A percentile compares a stretch with the other conserved stretches of the same genome.
phyloP scores from a whole-genome alignment of 2,797 vertebrate genomes.

The Enteromius paludinosus region DNA sequence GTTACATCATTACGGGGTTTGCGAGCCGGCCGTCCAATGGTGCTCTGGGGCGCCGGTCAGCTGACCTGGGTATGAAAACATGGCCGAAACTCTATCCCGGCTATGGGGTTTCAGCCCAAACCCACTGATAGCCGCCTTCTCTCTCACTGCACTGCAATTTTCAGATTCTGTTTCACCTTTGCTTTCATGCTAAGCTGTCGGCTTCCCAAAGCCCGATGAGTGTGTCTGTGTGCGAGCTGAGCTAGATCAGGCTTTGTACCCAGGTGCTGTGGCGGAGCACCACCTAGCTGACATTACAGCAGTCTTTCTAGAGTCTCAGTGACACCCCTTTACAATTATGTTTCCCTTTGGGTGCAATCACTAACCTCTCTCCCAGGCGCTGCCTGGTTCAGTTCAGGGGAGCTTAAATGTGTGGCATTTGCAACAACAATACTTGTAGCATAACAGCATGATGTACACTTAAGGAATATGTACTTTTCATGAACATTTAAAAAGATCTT shows the following conservation, averaged over 20 bases:
- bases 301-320: conserved; percentile 52
- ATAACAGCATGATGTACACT: neutral
- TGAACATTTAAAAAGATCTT: neutral
- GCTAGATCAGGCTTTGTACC: conserved; percentile 49
- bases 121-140: conserved; percentile 94
- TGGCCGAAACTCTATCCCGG: conserved; percentile 88
- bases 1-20: conserved; percentile 99
- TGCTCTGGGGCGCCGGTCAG: conserved; percentile 79
- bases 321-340: conserved; percentile 56
- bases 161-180: conserved; percentile 98
- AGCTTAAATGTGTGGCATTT: neutral
- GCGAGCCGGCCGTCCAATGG: conserved; percentile 87
- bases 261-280: conserved; percentile 55
- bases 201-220: conserved; percentile 87
- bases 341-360: conserved; percentile 53
- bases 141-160: conserved; percentile 93
- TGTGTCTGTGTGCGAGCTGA: conserved; percentile 72
- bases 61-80: conserved; percentile 91
- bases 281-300: conserved; percentile 59
- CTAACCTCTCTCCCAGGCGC: conserved; percentile 2
- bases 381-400: conserved; percentile 6
- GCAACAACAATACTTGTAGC: neutral
- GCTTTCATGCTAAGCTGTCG: conserved; percentile 92
- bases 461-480: neutral
- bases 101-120: conserved; percentile 93